Conservation (phyloP, 2,113 vertebrate species). For the Pseudonaja textilis region DNA sequence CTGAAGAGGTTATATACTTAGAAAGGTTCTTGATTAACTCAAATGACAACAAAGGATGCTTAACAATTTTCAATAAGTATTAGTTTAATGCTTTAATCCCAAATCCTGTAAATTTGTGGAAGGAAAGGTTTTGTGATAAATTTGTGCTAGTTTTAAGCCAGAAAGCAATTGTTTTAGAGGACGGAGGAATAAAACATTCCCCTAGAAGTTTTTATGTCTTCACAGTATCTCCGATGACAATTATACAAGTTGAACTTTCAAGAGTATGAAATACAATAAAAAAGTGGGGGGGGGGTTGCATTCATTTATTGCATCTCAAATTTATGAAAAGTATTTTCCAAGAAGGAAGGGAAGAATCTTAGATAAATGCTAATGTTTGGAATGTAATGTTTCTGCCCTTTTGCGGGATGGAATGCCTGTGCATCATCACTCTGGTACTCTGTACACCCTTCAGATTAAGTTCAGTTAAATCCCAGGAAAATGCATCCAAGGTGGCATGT, state of each 20-base stretch:
- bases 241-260: not conserved
- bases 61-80: not conserved
- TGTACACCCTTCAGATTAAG: not conserved
- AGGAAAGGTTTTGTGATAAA: not conserved
- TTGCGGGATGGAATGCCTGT: not conserved
- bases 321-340: not conserved
- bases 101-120: not conserved
- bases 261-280: not conserved
- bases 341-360: not conserved
- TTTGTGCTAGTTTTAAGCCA: not conserved
- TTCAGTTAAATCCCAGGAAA: not conserved
- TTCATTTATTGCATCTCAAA: not conserved
- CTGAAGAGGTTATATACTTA: not conserved
- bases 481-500: not conserved
- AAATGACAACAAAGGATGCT: not conserved
- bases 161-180: not conserved
- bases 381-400: not conserved
- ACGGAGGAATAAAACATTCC: not conserved
- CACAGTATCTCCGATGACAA: not conserved
- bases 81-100: not conserved
- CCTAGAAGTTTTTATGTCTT: not conserved
- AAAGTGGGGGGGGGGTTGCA: not conserved
- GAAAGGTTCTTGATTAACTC: not conserved
- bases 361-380: not conserved
- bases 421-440: not conserved